Evolutionary conservation across 2,888 invertebrate species (phyloP).

Genomic region (Euproctis similis): DNA sequence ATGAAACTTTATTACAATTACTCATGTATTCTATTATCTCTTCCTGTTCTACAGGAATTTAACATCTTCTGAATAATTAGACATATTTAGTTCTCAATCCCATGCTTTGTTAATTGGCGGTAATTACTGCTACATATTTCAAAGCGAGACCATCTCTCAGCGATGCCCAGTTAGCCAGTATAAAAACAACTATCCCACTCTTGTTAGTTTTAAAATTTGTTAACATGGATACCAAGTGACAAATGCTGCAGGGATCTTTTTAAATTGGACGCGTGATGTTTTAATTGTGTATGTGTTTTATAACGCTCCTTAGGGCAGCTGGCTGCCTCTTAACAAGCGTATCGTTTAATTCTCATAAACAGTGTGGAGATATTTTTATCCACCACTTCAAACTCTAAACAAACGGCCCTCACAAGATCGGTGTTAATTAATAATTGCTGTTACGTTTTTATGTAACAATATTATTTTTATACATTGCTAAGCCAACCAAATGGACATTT

Average conservation of each 20-base stretch:
- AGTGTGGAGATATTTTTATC: conserved; percentile 74
- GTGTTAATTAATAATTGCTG: conserved; percentile 66
- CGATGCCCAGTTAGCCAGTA: conserved; percentile 25
- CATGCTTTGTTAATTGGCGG: conserved; percentile 66
- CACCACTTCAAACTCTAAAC: conserved; percentile 61
- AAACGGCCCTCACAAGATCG: conserved; percentile 54
- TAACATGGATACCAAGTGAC: conserved; percentile 17
- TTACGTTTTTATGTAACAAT: conserved; percentile 28
- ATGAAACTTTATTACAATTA: too few species aligned
- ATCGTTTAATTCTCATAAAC: conserved; percentile 71
- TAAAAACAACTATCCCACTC: conserved; percentile 31
- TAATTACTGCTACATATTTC: conserved; percentile 69
- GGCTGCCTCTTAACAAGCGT: conserved; percentile 68
- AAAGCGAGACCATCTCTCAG: conserved; percentile 32
- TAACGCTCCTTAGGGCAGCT: conserved; percentile 69
- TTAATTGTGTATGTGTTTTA: conserved; percentile 72
- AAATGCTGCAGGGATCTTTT: conserved; percentile 36
- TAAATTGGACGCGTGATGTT: conserved; percentile 41
- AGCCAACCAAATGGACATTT: too few species aligned
- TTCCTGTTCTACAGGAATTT: too few species aligned
- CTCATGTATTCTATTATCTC: too few species aligned
- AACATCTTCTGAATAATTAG: conserved; percentile 38
- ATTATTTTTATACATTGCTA: too few species aligned
- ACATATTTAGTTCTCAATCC: conserved; percentile 52
- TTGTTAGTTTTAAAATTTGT: conserved; percentile 18